Conservation (phyloP, 2,113 vertebrate species). For the Actenoides lindsayi region DNA sequence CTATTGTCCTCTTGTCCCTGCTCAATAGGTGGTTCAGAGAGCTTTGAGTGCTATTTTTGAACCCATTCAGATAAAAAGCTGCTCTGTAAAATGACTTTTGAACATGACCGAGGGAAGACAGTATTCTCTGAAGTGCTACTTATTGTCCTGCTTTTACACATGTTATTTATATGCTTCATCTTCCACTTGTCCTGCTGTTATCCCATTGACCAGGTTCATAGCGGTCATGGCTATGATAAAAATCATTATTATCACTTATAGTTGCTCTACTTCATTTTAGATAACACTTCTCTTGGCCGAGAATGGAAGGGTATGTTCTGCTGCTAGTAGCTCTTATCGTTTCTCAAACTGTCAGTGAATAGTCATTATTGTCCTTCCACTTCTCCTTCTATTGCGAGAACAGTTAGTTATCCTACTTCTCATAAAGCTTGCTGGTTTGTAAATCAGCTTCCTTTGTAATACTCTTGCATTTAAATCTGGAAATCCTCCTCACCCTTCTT, state of each 20-base stretch:
- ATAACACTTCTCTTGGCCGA: background rate
- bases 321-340: background rate
- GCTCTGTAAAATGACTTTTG: background rate
- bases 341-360: conserved; percentile 53
- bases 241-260: conserved; percentile 25
- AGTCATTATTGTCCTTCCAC: conserved; percentile 39
- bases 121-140: background rate
- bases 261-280: background rate
- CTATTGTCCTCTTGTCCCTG: background rate
- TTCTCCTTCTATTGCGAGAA: conserved; percentile 53
- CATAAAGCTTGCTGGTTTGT: conserved; percentile 39
- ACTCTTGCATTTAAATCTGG: conserved; percentile 1
- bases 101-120: background rate
- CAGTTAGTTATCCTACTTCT: conserved; percentile 50
- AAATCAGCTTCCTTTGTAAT: conserved; percentile 31
- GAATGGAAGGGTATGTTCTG: background rate
- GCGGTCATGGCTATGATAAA: conserved; percentile 1
- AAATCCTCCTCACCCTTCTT: conserved; percentile 17
- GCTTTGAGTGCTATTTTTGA: background rate
- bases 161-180: conserved; percentile 50
- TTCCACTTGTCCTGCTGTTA: conserved; percentile 45
- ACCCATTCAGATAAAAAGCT: background rate
- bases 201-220: conserved; percentile 6
- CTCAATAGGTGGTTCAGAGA: background rate
- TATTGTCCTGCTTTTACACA: background rate